Conservation (phyloP, 2,888 invertebrate genomes). For the Xanthorhoe spadicearia region DNA sequence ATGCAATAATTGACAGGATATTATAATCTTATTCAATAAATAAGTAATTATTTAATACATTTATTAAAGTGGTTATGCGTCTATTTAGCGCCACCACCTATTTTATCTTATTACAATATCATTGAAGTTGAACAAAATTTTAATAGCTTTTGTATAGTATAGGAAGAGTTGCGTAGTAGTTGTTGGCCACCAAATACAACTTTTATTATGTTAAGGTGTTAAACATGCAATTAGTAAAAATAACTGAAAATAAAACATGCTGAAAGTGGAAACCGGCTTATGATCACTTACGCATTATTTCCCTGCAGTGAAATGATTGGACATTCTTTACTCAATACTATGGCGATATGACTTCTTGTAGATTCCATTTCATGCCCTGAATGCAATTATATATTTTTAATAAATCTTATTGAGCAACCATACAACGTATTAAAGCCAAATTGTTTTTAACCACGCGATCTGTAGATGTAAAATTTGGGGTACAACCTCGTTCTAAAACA, state of each 20-base stretch:
- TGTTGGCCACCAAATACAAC: no score
- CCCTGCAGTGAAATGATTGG: slow-evolving; percentile 51
- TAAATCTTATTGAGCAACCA: slow-evolving; percentile 3
- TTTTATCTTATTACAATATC: neutral
- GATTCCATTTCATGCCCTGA: slow-evolving; percentile 54
- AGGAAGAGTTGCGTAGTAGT: no score
- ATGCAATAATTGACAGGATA: neutral
- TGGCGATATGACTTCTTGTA: slow-evolving; percentile 33
- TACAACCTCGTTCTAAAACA: slow-evolving; percentile 29
- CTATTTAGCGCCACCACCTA: no score
- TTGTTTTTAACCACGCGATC: neutral
- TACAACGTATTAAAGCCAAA: neutral
- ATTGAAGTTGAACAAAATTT: no score
- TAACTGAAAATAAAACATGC: slow-evolving; percentile 55
- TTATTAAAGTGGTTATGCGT: no score
- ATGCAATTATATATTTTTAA: slow-evolving; percentile 40
- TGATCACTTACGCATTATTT: slow-evolving; percentile 73
- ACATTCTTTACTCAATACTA: slow-evolving; percentile 43
- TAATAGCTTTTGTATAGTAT: no score
- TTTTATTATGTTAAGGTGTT: slow-evolving; percentile 25
- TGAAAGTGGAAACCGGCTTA: slow-evolving; percentile 70
- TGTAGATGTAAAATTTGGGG: slow-evolving; percentile 4
- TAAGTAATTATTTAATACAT: neutral
- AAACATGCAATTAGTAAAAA: slow-evolving; percentile 63
- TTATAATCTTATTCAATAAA: neutral